Percentiles rank a stretch among this genome's conserved stretches.
Conservation (phyloP, 2,888 invertebrate species). For the Lasioglossum pauxillum region DNA sequence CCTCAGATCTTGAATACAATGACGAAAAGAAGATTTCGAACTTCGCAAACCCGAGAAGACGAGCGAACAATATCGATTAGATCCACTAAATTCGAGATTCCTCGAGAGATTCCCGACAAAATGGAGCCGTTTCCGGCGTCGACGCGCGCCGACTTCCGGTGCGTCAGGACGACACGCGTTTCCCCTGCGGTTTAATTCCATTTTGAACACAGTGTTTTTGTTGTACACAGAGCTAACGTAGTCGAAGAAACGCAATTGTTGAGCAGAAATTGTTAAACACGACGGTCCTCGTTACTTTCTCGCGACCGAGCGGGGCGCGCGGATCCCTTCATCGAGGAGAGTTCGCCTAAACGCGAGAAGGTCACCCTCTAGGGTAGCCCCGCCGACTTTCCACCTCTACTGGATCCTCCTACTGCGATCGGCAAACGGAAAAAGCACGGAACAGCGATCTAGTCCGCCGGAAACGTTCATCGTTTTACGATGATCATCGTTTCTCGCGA, state of each 20-base stretch:
- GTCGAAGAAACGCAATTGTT: conserved; percentile 34
- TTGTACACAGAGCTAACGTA: conserved; percentile 46
- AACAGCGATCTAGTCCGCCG: conserved; percentile 3
- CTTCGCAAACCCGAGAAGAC: background rate
- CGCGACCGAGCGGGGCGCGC: background rate
- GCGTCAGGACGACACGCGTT: background rate
- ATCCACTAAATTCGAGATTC: background rate
- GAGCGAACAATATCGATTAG: too few species aligned
- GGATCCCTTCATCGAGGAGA: background rate
- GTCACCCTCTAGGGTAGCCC: background rate
- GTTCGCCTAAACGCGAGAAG: conserved; percentile 1
- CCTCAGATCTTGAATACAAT: background rate
- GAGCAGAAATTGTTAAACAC: conserved; percentile 31
- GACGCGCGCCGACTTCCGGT: background rate
- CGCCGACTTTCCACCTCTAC: background rate
- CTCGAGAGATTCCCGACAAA: conserved; percentile 2
- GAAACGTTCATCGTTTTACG: background rate
- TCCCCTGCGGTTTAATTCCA: conserved; percentile 36
- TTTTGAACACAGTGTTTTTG: conserved; percentile 74
- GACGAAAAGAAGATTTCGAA: background rate
- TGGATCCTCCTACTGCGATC: conserved; percentile 2
- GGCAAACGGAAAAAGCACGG: conserved; percentile 20
- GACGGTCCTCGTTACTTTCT: background rate
- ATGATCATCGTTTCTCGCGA: background rate
- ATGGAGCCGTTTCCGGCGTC: background rate